Conservation (phyloP, 2,797 vertebrate genomes). For the Takifugu rubripes region DNA sequence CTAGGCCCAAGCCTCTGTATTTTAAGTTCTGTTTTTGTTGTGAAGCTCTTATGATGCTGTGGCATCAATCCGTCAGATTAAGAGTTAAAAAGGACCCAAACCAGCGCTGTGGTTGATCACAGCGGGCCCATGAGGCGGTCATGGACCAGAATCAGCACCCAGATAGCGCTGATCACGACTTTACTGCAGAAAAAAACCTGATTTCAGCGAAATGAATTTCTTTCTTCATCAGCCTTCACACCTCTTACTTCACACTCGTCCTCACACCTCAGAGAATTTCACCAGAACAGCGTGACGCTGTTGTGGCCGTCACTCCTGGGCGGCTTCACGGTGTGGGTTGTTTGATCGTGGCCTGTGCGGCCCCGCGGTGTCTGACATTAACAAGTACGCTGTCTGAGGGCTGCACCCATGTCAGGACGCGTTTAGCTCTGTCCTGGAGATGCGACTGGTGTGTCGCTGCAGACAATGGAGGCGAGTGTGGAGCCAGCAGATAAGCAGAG, state of each 20-base stretch:
- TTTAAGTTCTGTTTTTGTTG: too few species aligned
- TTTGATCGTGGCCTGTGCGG: constrained; percentile 8
- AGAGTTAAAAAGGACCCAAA: too few species aligned
- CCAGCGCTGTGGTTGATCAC: too few species aligned
- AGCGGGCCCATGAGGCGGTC: too few species aligned
- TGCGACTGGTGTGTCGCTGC: constrained; percentile 31
- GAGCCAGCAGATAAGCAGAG: constrained; percentile 36
- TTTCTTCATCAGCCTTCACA: constrained; percentile 8
- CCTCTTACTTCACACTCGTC: constrained; percentile 2
- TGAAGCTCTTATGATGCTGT: too few species aligned
- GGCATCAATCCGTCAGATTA: too few species aligned
- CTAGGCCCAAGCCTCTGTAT: too few species aligned
- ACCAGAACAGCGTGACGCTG: not conserved
- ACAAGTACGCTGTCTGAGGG: constrained; percentile 25
- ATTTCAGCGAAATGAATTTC: too few species aligned
- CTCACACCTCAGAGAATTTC: constrained; percentile 1
- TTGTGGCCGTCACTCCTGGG: constrained; percentile 10
- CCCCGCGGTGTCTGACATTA: constrained; percentile 33
- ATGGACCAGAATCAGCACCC: too few species aligned
- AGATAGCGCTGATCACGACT: too few species aligned
- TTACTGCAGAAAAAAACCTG: too few species aligned
- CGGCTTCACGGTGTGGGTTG: constrained; percentile 8
- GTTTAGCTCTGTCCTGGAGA: constrained; percentile 45
- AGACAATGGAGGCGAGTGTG: constrained; percentile 42
- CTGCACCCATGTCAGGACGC: constrained; percentile 38